Evolutionary conservation across 2,888 invertebrate genomes (phyloP), one percentile per base, ranked within the genome.

Genomic region (Cryptocheilus praepositus): DNA sequence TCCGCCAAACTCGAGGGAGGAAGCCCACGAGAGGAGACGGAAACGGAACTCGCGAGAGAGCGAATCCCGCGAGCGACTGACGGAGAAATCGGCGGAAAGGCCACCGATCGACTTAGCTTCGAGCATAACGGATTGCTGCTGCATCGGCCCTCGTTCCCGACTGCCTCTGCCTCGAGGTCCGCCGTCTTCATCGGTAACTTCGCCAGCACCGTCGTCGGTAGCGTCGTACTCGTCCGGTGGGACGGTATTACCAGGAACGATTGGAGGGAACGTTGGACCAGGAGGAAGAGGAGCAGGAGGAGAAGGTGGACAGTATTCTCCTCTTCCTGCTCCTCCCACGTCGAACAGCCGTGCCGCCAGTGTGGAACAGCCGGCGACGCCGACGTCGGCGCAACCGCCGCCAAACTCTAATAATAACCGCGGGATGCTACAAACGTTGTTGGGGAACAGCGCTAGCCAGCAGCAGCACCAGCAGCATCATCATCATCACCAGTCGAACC

Each of bases 351-450:
- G 36, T 36, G 61, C 65, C 53, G 67, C 61, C 67, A 70, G 67
- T 70, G 67, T 67, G 71, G 74, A 74, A 74, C 74, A 74, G 67
- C 67, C 74, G 74, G 64, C 16, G 54, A 49, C 59, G 59, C 53
- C 36, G 57, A 22, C 60, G 52, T 49, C 73, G 67, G 67, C 68
- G 74, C 71, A 63, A 63, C 65, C 74, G 68, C 73, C 74, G 71
- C 74, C 74, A 73, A 67, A 79, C 75, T 79, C 87, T 87, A 87
- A 86, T 87, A 87, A 87, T 81, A 84, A 85, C 83, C 84, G 84
- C 74, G 83, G 83, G 80, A 82, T 82, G 83, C 79, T 81, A 77
- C 83, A 84, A 81, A 82, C 71, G 70, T 65, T 78, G 55, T 71
- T 72, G 76, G 79, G 79, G 74, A 76, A 73, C 70, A 69, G 74